A percentile compares a stretch with the other conserved stretches of the same genome.
phyloP scores from a whole-genome alignment of 2,113 vertebrate genomes.

The Nibea coibor region DNA sequence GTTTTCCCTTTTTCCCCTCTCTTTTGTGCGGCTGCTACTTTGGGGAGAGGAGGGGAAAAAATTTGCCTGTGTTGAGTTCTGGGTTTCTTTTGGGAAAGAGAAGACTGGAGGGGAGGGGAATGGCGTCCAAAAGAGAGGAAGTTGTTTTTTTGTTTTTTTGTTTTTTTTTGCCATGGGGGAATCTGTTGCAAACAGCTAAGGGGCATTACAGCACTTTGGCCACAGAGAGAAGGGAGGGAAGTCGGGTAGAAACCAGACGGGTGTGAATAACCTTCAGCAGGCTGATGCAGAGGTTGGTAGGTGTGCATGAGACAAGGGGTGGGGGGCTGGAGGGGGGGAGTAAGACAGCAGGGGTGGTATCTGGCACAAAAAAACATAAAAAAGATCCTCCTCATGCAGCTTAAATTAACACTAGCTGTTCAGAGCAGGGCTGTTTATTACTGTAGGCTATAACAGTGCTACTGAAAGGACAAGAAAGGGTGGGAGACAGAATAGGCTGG shows the following conservation, averaged over 20 bases:
- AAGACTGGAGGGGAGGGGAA: slow-evolving; percentile 77
- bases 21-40: slow-evolving; percentile 78
- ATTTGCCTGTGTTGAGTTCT: slow-evolving; percentile 82
- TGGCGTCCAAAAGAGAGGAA: slow-evolving; percentile 73
- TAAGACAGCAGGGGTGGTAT: slow-evolving; percentile 56
- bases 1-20: slow-evolving; percentile 57
- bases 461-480: slow-evolving; percentile 71
- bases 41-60: slow-evolving; percentile 72
- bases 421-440: slow-evolving; percentile 66
- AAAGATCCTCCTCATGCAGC: slow-evolving; percentile 50
- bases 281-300: slow-evolving; percentile 65
- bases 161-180: slow-evolving; percentile 81
- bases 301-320: slow-evolving; percentile 55
- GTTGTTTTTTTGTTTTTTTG: slow-evolving; percentile 38
- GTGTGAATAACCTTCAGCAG: slow-evolving; percentile 66
- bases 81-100: slow-evolving; percentile 84
- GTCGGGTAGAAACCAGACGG: slow-evolving; percentile 50
- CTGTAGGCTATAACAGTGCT: slow-evolving; percentile 57
- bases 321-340: not conserved
- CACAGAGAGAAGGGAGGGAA: slow-evolving; percentile 35
- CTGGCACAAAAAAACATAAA: slow-evolving; percentile 48
- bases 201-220: slow-evolving; percentile 81
- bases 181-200: slow-evolving; percentile 86
- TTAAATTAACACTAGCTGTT: slow-evolving; percentile 61
- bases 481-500: slow-evolving; percentile 69